Evolutionary conservation across 1,140 invertebrate species (phyloP).

Genomic region (Zaprionus kolodkinae): DNA sequence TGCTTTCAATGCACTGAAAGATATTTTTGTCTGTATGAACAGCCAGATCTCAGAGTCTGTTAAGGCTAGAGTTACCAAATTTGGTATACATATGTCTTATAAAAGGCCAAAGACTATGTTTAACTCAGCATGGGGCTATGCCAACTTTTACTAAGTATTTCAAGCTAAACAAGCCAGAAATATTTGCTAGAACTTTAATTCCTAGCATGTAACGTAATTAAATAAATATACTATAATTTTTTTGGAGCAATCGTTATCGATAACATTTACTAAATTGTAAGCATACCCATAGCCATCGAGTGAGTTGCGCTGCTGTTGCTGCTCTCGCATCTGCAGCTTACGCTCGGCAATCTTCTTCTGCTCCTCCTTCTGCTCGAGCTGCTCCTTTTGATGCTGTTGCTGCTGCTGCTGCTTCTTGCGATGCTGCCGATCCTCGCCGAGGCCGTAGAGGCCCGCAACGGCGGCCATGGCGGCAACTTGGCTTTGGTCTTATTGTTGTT

Average conservation of each 20-base stretch:
- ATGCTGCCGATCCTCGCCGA: constrained; percentile 83
- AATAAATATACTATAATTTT: too few relatives aligned
- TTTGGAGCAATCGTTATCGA: not conserved
- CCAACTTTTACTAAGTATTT: too few relatives aligned
- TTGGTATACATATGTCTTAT: too few relatives aligned
- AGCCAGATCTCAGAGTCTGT: not conserved
- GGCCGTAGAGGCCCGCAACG: constrained; percentile 82
- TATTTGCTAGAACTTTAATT: too few relatives aligned
- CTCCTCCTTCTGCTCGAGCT: constrained; percentile 82
- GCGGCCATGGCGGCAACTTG: constrained; percentile 70
- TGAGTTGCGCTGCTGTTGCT: constrained; percentile 72
- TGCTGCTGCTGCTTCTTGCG: constrained; percentile 82
- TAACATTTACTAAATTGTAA: not conserved
- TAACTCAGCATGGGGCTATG: not conserved
- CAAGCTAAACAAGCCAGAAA: too few relatives aligned
- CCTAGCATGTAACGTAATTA: too few relatives aligned
- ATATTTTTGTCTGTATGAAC: not conserved
- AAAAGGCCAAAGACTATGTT: not conserved
- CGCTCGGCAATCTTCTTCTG: constrained; percentile 81
- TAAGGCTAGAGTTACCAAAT: not conserved
- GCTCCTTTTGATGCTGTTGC: constrained; percentile 80
- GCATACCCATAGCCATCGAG: constrained; percentile 77
- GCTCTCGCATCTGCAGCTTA: constrained; percentile 71
- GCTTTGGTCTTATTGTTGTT: not conserved
- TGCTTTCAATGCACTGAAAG: not conserved